phyloP scores from a whole-genome alignment of 2,113 vertebrate genomes.

The Excalfactoria chinensis region DNA sequence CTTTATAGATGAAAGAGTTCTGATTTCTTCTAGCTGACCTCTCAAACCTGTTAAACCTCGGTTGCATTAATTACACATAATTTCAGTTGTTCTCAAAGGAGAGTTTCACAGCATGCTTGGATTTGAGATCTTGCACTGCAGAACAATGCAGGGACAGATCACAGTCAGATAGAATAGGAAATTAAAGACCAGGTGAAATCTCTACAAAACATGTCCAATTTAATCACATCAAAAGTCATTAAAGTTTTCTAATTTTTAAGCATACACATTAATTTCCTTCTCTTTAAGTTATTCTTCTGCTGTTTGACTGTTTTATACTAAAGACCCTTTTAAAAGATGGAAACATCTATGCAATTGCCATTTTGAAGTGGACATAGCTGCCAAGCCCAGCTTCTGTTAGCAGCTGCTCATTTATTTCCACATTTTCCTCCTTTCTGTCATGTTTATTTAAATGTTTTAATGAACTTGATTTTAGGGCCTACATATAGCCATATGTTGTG shows the following conservation, averaged over 20 bases:
- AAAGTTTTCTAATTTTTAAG: background rate
- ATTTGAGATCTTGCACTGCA: background rate
- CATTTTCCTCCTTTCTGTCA: background rate
- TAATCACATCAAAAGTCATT: background rate
- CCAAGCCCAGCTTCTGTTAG: conserved; percentile 13
- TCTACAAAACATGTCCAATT: background rate
- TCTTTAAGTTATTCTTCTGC: background rate
- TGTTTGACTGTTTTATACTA: background rate
- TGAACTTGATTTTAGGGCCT: conserved; percentile 21
- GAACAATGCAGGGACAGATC: background rate
- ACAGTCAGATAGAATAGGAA: background rate
- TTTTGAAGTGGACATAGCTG: background rate
- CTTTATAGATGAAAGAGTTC: background rate
- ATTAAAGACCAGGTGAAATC: background rate
- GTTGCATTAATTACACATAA: background rate
- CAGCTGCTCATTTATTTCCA: background rate
- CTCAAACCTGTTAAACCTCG: background rate
- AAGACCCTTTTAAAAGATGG: background rate
- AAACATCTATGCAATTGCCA: background rate
- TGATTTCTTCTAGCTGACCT: background rate
- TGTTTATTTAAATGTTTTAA: conserved; percentile 45
- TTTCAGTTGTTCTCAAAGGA: background rate
- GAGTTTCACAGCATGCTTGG: background rate
- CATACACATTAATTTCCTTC: background rate
- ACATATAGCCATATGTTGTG: background rate